Evolutionary conservation across 2,113 vertebrate species (phyloP).

Genomic region (Gambusia holbrooki): DNA sequence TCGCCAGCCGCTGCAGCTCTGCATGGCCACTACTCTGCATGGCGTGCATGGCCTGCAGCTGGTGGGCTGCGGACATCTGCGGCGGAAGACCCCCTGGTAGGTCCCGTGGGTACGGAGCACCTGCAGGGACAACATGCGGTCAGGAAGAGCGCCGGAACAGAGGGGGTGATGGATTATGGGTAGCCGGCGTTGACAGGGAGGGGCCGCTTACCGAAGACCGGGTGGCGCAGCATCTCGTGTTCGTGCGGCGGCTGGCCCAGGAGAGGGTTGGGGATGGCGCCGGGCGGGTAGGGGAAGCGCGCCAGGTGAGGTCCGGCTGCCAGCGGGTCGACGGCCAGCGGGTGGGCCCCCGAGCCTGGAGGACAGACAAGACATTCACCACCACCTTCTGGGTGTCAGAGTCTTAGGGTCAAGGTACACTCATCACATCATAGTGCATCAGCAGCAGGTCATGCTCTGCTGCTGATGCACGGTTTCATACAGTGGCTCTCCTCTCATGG

Average conservation of each 20-base stretch:
- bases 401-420: constrained; percentile 70
- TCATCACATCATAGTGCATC: constrained; percentile 35
- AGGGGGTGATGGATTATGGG: background rate
- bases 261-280: constrained; percentile 93
- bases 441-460: constrained; percentile 32
- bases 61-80: constrained; percentile 96
- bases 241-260: constrained; percentile 94
- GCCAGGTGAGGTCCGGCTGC: constrained; percentile 93
- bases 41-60: constrained; percentile 98
- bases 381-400: constrained; percentile 82
- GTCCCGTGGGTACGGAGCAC: constrained; percentile 92
- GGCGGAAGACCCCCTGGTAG: constrained; percentile 90
- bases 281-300: constrained; percentile 94
- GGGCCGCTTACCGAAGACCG: constrained; percentile 89
- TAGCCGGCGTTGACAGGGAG: background rate
- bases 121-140: constrained; percentile 67
- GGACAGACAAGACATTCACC: constrained; percentile 85
- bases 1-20: constrained; percentile 95
- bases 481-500: constrained; percentile 33
- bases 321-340: constrained; percentile 87
- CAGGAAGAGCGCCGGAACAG: background rate
- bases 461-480: constrained; percentile 20
- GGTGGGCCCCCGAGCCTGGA: constrained; percentile 92
- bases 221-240: constrained; percentile 98
- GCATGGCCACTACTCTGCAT: constrained; percentile 56